Conservation (phyloP, 2,797 vertebrate genomes). For the Manis crassicaudata region DNA sequence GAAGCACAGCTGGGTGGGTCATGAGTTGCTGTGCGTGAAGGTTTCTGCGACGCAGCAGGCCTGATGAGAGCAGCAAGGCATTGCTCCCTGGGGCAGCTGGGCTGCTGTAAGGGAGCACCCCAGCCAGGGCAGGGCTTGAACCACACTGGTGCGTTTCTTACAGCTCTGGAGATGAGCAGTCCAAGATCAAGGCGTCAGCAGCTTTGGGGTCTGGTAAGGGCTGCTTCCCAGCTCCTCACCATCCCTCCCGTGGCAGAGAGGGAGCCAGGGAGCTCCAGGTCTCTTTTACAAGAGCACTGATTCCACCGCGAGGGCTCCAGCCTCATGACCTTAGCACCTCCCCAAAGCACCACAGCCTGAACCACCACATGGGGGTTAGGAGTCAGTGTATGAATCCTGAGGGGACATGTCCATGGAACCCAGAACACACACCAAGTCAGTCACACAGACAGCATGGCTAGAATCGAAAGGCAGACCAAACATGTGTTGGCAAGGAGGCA, state of each 20-base stretch:
- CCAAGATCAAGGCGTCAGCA: background rate
- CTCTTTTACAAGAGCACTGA: background rate
- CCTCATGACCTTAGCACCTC: background rate
- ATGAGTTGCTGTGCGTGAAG: too few species aligned
- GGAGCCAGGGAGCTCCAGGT: background rate
- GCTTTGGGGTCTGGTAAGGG: background rate
- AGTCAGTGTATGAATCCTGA: background rate
- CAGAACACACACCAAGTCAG: background rate
- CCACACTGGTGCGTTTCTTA: background rate
- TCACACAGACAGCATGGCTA: fast-evolving
- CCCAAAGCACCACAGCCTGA: background rate
- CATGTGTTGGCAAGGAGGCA: background rate
- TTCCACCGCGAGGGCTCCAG: background rate
- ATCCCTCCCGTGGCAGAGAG: fast-evolving
- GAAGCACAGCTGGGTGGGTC: fast-evolving
- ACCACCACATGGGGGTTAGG: background rate
- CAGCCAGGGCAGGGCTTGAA: background rate
- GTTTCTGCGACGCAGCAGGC: background rate
- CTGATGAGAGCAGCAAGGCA: background rate
- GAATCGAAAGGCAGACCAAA: background rate
- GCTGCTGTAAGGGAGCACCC: background rate
- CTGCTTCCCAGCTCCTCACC: too few species aligned
- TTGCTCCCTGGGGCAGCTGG: fast-evolving
- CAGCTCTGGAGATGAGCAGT: background rate
- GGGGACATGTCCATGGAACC: too few species aligned